A percentile compares a stretch with the other conserved stretches of the same genome.
phyloP scores from a whole-genome alignment of 2,113 vertebrate species.

The Lagopus leucura region DNA sequence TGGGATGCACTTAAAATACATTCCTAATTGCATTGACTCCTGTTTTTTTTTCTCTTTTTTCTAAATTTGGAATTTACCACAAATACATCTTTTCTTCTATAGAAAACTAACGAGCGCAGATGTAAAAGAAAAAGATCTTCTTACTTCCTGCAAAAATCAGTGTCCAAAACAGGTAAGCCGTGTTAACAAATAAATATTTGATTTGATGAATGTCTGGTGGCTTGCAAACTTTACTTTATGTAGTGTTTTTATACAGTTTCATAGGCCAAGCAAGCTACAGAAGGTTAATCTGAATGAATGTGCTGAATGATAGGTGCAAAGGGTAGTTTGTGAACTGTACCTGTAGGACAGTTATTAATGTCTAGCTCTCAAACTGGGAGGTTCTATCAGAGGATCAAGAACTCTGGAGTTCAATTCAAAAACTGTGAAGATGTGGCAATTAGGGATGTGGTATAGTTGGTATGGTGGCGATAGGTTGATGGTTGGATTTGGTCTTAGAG shows the following conservation, averaged over 20 bases:
- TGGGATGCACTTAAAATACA: neutral
- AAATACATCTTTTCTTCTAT: neutral
- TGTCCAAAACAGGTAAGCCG: slow-evolving; percentile 92
- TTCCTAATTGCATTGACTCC: neutral
- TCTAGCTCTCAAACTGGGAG: neutral
- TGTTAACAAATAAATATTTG: neutral
- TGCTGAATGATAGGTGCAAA: neutral
- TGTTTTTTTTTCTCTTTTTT: neutral
- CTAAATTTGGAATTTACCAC: neutral
- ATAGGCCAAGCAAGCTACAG: neutral
- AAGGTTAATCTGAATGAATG: neutral
- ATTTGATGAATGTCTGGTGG: neutral
- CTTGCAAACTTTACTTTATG: neutral
- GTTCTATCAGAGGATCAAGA: neutral
- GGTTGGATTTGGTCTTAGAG: no score
- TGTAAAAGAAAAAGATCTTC: slow-evolving; percentile 76
- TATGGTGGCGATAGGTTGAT: no score
- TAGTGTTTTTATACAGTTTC: neutral
- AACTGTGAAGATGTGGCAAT: no score
- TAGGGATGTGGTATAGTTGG: no score
- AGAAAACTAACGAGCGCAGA: slow-evolving; percentile 86
- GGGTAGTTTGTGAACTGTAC: neutral
- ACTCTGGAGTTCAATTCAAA: no score
- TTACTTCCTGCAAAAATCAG: slow-evolving; percentile 93
- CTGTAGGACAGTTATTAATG: neutral